These are phyloP conservation scores for Polia nebulosa DNA, from an alignment of 2,888 invertebrate species.

Conservation along the genomic window DNA sequence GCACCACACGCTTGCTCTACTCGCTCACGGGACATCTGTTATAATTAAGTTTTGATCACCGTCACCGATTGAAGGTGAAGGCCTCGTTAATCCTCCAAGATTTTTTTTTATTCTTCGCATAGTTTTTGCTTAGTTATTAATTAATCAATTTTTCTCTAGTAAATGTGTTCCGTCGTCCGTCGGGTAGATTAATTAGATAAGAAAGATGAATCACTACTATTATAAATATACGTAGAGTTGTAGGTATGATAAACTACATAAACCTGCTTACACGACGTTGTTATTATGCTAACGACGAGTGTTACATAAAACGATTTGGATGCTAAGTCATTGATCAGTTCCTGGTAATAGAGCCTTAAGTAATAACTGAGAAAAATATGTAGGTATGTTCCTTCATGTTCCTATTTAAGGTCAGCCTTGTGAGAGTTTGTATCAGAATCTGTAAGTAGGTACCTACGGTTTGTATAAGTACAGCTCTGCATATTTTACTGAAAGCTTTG, in stretches of 20 bases:
- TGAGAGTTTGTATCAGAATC: conserved; percentile 14
- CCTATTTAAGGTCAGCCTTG: background rate
- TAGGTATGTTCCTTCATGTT: background rate
- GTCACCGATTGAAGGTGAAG: conserved; percentile 37
- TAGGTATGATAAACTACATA: conserved; percentile 32
- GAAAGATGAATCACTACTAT: conserved; percentile 52
- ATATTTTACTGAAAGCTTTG: conserved; percentile 2
- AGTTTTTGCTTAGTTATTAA: conserved; percentile 53
- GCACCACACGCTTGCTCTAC: conserved; percentile 18
- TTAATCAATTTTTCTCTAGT: conserved; percentile 40
- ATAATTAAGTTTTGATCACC: conserved; percentile 42
- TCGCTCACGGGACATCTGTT: conserved; percentile 32
- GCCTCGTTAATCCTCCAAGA: conserved; percentile 28
- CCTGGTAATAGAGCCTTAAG: conserved; percentile 26
- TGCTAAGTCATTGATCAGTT: conserved; percentile 34
- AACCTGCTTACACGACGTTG: conserved; percentile 37
- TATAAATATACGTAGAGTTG: conserved; percentile 31
- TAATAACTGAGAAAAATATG: conserved; percentile 18
- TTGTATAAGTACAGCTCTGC: conserved; percentile 7
- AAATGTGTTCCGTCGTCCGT: conserved; percentile 47
- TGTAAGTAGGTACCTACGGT: background rate
- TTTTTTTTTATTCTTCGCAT: conserved; percentile 35
- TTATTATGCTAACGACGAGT: conserved; percentile 25
- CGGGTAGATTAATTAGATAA: conserved; percentile 45
- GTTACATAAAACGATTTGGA: conserved; percentile 41